These are phyloP conservation scores for Argya squamiceps DNA, from an alignment of 2,797 vertebrate species.

Conservation along the genomic window DNA sequence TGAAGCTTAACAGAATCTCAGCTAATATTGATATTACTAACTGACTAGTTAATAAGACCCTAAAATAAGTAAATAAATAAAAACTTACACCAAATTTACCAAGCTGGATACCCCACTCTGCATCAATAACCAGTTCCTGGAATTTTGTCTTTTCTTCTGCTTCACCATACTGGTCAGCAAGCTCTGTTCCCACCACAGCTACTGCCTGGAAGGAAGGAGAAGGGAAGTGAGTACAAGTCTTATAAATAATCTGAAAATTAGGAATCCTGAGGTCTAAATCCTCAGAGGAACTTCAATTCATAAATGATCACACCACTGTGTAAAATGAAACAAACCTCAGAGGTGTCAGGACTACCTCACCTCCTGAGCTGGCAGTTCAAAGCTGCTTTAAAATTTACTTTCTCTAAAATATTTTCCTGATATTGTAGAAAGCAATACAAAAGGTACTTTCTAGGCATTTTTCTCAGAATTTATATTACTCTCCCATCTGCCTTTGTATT, in stretches of 20 bases:
- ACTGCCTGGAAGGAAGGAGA: slow-evolving; percentile 80
- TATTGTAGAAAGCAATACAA: not conserved
- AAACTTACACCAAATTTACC: slow-evolving; percentile 85
- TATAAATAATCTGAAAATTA: not conserved
- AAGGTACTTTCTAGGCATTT: not conserved
- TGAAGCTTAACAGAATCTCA: not conserved
- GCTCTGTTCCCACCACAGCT: slow-evolving; percentile 85
- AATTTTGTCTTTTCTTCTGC: slow-evolving; percentile 82
- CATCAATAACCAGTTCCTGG: slow-evolving; percentile 85
- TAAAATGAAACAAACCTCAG: not conserved
- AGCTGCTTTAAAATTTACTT: not conserved
- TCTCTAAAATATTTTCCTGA: not conserved
- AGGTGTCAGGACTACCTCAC: not conserved
- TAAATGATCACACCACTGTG: not conserved
- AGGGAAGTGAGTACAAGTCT: not conserved
- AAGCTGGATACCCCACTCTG: slow-evolving; percentile 91
- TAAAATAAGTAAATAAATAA: not conserved
- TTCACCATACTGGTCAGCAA: slow-evolving; percentile 82
- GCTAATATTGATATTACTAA: not conserved
- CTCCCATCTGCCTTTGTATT: not conserved
- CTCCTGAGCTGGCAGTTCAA: not conserved
- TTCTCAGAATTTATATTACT: not conserved
- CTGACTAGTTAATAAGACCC: not conserved
- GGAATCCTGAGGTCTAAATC: not conserved
- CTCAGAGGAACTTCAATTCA: not conserved